These are phyloP conservation scores for Tiaroga cobitis DNA, from an alignment of 2,797 vertebrate species.

Conservation along the genomic window DNA sequence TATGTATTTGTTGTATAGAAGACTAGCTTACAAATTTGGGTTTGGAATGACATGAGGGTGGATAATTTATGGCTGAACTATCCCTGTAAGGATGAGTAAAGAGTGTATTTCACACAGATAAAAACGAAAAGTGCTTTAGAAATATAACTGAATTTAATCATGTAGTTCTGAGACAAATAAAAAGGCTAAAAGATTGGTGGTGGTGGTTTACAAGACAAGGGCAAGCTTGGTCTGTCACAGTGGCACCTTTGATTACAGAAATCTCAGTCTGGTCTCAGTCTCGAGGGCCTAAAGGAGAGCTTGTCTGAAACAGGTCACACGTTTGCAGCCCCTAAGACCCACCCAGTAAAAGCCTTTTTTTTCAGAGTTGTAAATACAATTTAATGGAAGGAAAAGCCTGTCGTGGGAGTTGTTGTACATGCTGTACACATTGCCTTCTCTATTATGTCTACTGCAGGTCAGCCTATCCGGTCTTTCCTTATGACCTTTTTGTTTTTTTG, in stretches of 20 bases:
- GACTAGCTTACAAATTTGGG: too few species aligned
- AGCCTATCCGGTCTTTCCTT: background rate
- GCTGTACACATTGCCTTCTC: slow-evolving; percentile 43
- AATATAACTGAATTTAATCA: background rate
- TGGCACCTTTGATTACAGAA: slow-evolving; percentile 1
- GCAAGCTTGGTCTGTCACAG: slow-evolving; percentile 19
- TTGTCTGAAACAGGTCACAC: slow-evolving; percentile 7
- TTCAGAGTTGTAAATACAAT: slow-evolving; percentile 19
- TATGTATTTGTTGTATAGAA: too few species aligned
- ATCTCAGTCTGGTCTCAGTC: background rate
- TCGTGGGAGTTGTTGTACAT: slow-evolving; percentile 37
- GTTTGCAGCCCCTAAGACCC: background rate
- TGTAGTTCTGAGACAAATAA: background rate
- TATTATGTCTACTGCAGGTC: slow-evolving; percentile 42
- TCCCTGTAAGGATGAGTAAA: background rate
- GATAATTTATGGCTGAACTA: background rate
- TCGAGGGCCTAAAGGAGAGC: background rate
- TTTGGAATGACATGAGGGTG: too few species aligned
- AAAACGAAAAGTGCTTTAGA: background rate
- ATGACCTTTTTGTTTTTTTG: background rate
- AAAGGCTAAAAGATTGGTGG: background rate
- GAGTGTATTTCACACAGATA: background rate
- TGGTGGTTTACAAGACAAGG: background rate
- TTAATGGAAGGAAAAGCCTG: slow-evolving; percentile 40
- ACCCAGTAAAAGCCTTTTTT: background rate